Percentiles rank a stretch among this genome's conserved stretches.
Conservation (phyloP, 35 echinoderm and acorn worm species). For the Hemicentrotus pulcherrimus region DNA sequence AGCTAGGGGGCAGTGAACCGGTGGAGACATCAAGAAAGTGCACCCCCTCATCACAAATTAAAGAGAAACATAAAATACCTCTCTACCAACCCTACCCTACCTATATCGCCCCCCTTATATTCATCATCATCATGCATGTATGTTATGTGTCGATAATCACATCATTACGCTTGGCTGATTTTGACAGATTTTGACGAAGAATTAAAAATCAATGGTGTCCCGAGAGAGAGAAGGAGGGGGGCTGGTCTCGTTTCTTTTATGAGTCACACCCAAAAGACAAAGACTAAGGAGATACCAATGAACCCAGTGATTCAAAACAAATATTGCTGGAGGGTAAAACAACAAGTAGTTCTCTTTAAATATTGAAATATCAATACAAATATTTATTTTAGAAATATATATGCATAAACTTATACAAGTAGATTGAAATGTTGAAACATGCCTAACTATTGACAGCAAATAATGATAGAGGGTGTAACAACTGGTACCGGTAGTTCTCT, state of each 20-base stretch:
- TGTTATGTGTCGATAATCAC: conserved; percentile 11
- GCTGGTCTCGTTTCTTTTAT: background rate
- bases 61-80: background rate
- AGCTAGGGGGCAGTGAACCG: background rate
- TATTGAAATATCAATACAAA: no score
- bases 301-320: background rate
- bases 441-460: no score
- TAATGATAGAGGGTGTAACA: no score
- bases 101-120: background rate
- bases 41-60: background rate
- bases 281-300: background rate
- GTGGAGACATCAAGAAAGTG: background rate
- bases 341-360: no score
- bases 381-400: no score
- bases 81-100: background rate
- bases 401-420: no score
- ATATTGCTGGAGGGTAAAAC: background rate
- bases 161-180: background rate
- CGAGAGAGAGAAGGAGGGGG: background rate
- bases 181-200: conserved; percentile 17
- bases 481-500: no score
- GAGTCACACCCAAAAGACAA: background rate
- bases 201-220: conserved; percentile 13
- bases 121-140: background rate
- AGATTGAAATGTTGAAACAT: no score